phyloP scores from a whole-genome alignment of 2,797 vertebrate species.

The Chiloscyllium punctatum region DNA sequence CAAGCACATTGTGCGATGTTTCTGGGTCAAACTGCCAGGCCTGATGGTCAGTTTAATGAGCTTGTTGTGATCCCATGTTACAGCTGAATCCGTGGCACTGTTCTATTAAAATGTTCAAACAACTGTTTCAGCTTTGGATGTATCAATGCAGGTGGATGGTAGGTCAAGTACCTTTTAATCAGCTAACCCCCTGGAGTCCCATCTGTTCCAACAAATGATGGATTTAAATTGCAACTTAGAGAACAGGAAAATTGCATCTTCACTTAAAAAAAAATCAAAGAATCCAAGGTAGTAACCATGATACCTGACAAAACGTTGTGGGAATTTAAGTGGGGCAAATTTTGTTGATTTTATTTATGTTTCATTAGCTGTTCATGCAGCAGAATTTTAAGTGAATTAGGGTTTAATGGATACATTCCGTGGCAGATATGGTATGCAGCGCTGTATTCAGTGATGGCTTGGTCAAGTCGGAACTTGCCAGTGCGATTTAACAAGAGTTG shows the following conservation, averaged over 20 bases:
- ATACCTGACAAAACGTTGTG: background rate
- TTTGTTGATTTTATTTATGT: background rate
- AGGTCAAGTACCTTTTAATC: constrained; percentile 21
- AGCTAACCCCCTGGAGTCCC: constrained; percentile 12
- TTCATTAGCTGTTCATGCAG: background rate
- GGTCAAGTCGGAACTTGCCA: too few species aligned
- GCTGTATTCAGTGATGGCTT: background rate
- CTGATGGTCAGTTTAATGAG: background rate
- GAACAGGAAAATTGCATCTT: background rate
- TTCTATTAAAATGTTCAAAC: constrained; percentile 12
- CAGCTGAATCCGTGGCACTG: background rate
- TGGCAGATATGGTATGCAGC: background rate
- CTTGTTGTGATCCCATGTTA: background rate
- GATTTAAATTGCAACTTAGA: background rate
- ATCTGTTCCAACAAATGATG: constrained; percentile 5
- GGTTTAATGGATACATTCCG: background rate
- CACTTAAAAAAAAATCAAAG: background rate
- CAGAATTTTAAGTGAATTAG: background rate
- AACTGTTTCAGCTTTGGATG: background rate
- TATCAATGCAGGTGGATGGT: background rate
- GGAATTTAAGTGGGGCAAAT: background rate
- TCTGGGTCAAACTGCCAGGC: background rate
- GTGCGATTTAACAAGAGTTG: background rate
- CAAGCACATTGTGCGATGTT: background rate
- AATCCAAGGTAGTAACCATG: background rate